A percentile compares a stretch with the other conserved stretches of the same genome.
phyloP scores from a whole-genome alignment of 2,113 vertebrate genomes.

The Nothobranchius furzeri region DNA sequence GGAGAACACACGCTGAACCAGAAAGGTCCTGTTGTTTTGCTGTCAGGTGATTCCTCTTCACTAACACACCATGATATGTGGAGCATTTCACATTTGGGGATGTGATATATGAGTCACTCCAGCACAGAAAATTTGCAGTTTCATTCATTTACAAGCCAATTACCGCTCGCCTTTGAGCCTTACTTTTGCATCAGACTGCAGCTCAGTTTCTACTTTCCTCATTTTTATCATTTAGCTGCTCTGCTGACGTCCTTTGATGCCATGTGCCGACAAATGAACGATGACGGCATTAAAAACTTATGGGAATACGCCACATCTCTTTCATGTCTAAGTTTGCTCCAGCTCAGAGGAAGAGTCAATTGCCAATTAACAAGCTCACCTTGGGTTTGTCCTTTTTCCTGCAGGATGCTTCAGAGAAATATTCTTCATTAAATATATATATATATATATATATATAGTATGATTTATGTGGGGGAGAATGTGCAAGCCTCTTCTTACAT shows the following conservation, averaged over 20 bases:
- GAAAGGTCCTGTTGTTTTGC: constrained; percentile 49
- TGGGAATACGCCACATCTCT: constrained; percentile 17
- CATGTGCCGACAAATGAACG: constrained; percentile 36
- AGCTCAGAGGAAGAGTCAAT: constrained; percentile 4
- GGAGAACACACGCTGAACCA: constrained; percentile 45
- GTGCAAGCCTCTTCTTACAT: not conserved
- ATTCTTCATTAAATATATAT: constrained; percentile 5
- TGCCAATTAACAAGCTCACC: constrained; percentile 30
- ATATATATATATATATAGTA: not conserved
- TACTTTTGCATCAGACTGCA: constrained; percentile 33
- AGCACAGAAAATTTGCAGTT: constrained; percentile 27
- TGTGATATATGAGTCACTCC: constrained; percentile 26
- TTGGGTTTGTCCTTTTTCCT: constrained; percentile 34
- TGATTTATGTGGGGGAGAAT: not conserved
- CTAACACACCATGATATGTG: constrained; percentile 29
- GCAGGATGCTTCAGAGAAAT: not conserved
- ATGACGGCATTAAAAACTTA: constrained; percentile 36
- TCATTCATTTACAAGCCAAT: constrained; percentile 41
- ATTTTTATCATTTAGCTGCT: constrained; percentile 37
- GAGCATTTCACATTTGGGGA: constrained; percentile 24
- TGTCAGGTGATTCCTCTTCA: constrained; percentile 43
- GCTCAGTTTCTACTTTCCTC: constrained; percentile 34
- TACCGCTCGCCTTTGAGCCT: constrained; percentile 24
- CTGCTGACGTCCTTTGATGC: constrained; percentile 36
- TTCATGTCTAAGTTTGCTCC: constrained; percentile 13